Conservation (phyloP, 2,113 vertebrate genomes). For the Oncorhynchus masou region DNA sequence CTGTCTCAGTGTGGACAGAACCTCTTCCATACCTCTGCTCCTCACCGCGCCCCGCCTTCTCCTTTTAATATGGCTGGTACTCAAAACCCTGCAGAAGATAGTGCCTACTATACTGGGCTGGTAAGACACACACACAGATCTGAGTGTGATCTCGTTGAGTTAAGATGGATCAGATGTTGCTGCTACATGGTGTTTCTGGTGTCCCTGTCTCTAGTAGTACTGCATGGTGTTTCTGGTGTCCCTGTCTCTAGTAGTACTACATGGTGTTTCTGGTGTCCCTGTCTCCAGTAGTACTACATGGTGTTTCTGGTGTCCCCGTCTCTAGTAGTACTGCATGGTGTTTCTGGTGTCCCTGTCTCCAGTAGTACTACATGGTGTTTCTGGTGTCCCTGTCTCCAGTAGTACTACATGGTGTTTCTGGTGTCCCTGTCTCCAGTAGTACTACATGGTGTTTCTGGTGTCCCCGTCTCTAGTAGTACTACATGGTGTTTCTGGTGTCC, state of each 20-base stretch:
- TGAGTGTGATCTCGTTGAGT: not conserved
- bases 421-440: not conserved
- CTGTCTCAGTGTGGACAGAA: not conserved
- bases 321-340: too few species aligned
- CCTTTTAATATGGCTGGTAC: slow-evolving; percentile 81
- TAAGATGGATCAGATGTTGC: too few species aligned
- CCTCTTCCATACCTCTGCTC: slow-evolving; percentile 73
- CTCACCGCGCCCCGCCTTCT: slow-evolving; percentile 68
- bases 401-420: too few species aligned
- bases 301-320: not conserved
- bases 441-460: not conserved
- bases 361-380: not conserved
- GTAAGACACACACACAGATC: slow-evolving; percentile 65
- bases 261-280: too few species aligned
- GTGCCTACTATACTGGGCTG: slow-evolving; percentile 88
- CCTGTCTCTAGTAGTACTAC: too few species aligned
- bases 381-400: not conserved
- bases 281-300: not conserved
- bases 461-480: too few species aligned
- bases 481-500: too few species aligned
- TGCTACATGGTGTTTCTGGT: too few species aligned
- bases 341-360: too few species aligned
- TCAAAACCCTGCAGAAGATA: slow-evolving; percentile 90
- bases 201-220: too few species aligned
- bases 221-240: too few species aligned